These are phyloP conservation scores for Mobula birostris DNA, from an alignment of 2,113 vertebrate species.

Conservation along the genomic window DNA sequence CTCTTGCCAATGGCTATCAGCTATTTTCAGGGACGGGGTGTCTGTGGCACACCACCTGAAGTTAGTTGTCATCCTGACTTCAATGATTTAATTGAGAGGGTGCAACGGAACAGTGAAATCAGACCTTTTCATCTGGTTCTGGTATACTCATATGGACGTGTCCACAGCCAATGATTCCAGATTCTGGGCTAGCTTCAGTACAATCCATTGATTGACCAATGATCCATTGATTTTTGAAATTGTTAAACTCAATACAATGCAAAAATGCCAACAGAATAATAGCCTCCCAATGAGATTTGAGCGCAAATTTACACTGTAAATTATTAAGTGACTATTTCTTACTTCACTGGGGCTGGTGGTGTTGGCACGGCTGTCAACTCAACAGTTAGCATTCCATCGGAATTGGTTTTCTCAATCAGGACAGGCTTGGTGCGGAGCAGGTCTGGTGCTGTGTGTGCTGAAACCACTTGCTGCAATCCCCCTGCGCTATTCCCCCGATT, in stretches of 20 bases:
- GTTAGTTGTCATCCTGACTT: no score
- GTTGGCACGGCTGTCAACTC: constrained; percentile 82
- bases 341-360: constrained; percentile 45
- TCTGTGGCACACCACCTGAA: no score
- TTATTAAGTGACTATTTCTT: neutral
- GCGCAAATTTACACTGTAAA: neutral
- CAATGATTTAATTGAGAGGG: no score
- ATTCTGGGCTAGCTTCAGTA: no score
- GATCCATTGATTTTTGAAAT: neutral
- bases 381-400: constrained; percentile 91
- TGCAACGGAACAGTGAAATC: no score
- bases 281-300: neutral
- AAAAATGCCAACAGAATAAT: neutral
- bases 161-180: neutral
- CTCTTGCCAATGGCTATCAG: no score
- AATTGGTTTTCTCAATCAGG: constrained; percentile 84
- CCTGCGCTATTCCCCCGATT: constrained; percentile 96
- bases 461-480: constrained; percentile 89
- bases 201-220: no score
- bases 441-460: constrained; percentile 86
- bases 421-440: constrained; percentile 85
- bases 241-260: neutral
- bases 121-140: no score
- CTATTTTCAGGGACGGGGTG: no score
- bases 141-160: neutral